Conservation (phyloP, 2,888 invertebrate genomes). For the Argyresthia goedartella region DNA sequence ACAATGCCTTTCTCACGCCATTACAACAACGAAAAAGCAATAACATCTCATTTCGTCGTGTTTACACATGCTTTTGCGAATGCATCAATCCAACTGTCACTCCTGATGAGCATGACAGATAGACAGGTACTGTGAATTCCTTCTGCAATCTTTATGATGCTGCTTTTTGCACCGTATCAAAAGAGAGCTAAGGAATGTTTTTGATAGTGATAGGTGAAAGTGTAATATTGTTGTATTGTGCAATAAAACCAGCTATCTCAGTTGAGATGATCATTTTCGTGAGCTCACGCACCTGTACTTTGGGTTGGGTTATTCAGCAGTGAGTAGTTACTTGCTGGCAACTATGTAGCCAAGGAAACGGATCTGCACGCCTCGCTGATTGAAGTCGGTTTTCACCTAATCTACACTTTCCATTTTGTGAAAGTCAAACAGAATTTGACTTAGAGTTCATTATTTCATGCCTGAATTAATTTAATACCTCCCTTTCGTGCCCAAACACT, state of each 20-base stretch:
- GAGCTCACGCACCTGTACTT: conserved; percentile 25
- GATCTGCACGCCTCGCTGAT: no score
- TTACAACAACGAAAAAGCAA: conserved; percentile 10
- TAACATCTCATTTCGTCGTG: conserved; percentile 22
- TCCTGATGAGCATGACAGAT: conserved; percentile 21
- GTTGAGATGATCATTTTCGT: conserved; percentile 25
- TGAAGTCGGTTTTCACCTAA: no score
- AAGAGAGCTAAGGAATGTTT: background rate
- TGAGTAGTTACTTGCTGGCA: no score
- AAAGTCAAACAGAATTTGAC: no score
- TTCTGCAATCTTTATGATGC: background rate
- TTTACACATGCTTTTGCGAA: conserved; percentile 18
- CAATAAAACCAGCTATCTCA: conserved; percentile 27
- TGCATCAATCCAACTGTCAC: conserved; percentile 28
- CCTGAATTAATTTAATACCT: no score
- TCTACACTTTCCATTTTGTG: no score
- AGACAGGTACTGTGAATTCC: background rate
- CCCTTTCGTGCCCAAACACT: no score
- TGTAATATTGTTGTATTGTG: conserved; percentile 7
- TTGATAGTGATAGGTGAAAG: background rate
- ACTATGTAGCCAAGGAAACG: no score
- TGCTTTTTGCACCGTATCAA: no score
- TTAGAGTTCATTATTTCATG: no score
- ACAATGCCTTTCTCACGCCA: conserved; percentile 23
- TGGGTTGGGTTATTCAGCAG: background rate